Evolutionary conservation across 1,140 invertebrate species (phyloP).

Genomic region (Holcopasites calliopsidis): DNA sequence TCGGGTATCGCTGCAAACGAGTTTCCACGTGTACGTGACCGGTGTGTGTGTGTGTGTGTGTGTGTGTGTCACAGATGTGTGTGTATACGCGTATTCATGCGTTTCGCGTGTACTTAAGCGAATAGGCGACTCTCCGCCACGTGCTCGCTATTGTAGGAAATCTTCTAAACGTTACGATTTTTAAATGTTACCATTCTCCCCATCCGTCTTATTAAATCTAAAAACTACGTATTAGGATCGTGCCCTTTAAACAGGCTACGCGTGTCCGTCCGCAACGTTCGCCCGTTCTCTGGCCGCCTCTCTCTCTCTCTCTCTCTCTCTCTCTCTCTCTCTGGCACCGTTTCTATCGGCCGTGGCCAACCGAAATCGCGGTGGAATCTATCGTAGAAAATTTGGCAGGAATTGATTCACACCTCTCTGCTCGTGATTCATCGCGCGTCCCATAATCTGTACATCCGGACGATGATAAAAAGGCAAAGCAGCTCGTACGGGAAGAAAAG

Average conservation of each 20-base stretch:
- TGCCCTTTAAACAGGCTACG: constrained; percentile 14
- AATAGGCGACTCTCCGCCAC: constrained; percentile 26
- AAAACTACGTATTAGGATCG: constrained; percentile 49
- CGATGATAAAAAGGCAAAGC: not conserved
- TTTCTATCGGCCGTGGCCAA: constrained; percentile 1
- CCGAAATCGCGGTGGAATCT: constrained; percentile 21
- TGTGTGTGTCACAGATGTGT: not conserved
- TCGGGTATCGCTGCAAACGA: constrained; percentile 47
- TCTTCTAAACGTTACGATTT: constrained; percentile 55
- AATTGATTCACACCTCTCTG: constrained; percentile 11
- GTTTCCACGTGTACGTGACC: constrained; percentile 19
- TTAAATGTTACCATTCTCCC: constrained; percentile 22
- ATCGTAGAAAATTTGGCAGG: constrained; percentile 45
- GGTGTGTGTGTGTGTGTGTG: not conserved
- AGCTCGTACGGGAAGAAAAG: too few species aligned
- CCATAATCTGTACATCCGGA: not conserved
- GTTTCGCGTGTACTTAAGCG: constrained; percentile 46
- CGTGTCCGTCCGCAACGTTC: constrained; percentile 6
- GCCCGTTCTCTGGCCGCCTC: constrained; percentile 15
- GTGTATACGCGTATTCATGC: constrained; percentile 1
- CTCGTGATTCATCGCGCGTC: constrained; percentile 7
- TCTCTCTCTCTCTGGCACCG: constrained; percentile 16
- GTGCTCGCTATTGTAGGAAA: constrained; percentile 52
- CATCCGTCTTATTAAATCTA: constrained; percentile 32
- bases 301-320: too few species aligned